These are phyloP conservation scores for Eupithecia pulchellata DNA, from an alignment of 2,888 invertebrate species.

Conservation along the genomic window DNA sequence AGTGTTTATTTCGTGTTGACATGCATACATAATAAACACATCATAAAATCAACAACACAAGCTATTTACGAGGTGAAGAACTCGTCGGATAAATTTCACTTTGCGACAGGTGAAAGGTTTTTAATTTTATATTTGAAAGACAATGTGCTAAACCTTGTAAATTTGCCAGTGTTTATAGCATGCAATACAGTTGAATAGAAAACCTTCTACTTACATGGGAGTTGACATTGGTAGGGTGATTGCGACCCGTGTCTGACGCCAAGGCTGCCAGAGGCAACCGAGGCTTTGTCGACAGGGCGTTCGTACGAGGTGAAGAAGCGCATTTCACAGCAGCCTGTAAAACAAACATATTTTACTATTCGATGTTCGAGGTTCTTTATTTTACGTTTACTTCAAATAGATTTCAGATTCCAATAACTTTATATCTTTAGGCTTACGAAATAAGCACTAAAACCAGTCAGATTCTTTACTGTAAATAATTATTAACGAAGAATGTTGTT, in stretches of 20 bases:
- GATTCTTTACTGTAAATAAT: too few species aligned
- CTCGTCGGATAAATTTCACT: slow-evolving; percentile 34
- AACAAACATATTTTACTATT: slow-evolving; percentile 42
- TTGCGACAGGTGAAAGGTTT: background rate
- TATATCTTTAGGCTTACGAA: too few species aligned
- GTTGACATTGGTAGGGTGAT: slow-evolving; percentile 81
- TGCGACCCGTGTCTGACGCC: slow-evolving; percentile 74
- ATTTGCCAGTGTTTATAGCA: slow-evolving; percentile 24
- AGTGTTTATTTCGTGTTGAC: slow-evolving; percentile 45
- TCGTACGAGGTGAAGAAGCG: slow-evolving; percentile 81
- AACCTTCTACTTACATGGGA: slow-evolving; percentile 74
- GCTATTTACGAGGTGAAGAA: slow-evolving; percentile 43
- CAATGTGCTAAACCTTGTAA: slow-evolving; percentile 15
- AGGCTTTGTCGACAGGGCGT: slow-evolving; percentile 80
- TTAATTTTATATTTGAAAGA: slow-evolving; percentile 6
- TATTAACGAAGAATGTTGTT: too few species aligned
- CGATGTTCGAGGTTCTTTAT: too few species aligned
- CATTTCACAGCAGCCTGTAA: slow-evolving; percentile 82
- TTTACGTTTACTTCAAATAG: too few species aligned
- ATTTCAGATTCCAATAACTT: too few species aligned
- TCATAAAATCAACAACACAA: slow-evolving; percentile 38
- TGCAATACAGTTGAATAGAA: slow-evolving; percentile 16
- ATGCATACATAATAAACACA: slow-evolving; percentile 43
- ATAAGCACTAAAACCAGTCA: too few species aligned
- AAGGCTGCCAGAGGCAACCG: slow-evolving; percentile 76